Base-by-base conservation (phyloP, 2,888 invertebrate genomes). In the Agrochola lychnidis region DNA sequence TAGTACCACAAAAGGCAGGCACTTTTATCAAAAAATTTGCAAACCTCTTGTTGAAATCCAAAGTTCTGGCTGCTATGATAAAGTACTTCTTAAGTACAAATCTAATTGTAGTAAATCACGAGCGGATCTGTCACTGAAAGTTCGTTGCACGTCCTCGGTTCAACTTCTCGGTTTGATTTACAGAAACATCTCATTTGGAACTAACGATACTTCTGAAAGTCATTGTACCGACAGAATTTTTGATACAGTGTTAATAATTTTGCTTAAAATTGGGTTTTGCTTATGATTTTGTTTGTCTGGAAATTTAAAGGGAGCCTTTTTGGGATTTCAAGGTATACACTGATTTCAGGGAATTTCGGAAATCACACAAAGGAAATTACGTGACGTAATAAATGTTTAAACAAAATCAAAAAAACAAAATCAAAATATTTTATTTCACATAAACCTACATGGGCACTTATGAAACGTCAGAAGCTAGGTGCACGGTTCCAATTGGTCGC, bases 41-140 rank as follows among this genome's bases (percentile, higher is more conserved):
- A 30, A 70, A 62, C 12, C 36, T 72, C 48, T 71, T 56, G 61
- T 68, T 78, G 61, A 84, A 79, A 69, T 68, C 48, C 53, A 61
- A 76, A 71, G 75, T 76, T 70, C 53, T 72, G 53, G 71, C 57
- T 59, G 67, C 42, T 76, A 71, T 79, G 82, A 79, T 71, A 77
- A 86, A 79, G 73, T 84, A 79, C 56, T 73, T 78, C 61, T 83
- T 72, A 53, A 73, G 74, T 70, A 75, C 25, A 85, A 78, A 82
- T 83, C 72, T 84, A 83, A 84, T 84, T 84, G 69, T 75, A 62
- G 67, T 66, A 85, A 72, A 79, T 85, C 83, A 83, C 83, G 63
- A 66, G 42, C 64, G 73, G 79, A 86, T 85, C 86, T 79, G 83
- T 86, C 70, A 67, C 73, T 76, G 75, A 83, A 73, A 84, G 66